Conservation (phyloP, 2,888 invertebrate genomes). For the Bruchidius siliquastri region DNA sequence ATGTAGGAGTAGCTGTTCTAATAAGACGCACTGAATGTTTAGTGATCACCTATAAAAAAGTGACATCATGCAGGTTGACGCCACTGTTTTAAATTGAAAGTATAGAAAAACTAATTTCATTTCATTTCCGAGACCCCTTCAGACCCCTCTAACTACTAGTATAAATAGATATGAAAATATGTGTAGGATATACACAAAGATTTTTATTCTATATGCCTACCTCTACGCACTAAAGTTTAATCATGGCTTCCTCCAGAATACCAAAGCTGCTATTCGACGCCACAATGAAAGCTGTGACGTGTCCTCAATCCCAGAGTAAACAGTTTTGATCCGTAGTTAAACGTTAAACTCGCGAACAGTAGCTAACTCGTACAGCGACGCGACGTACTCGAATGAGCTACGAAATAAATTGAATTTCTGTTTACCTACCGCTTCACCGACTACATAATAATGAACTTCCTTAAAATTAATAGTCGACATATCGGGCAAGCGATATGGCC, state of each 20-base stretch:
- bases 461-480: not conserved
- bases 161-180: too few relatives aligned
- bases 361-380: not conserved
- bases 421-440: not conserved
- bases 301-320: not conserved
- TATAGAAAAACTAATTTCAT: too few relatives aligned
- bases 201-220: too few relatives aligned
- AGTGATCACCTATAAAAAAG: too few relatives aligned
- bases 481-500: not conserved
- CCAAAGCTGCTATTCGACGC: not conserved
- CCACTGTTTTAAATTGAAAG: too few relatives aligned
- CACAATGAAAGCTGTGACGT: not conserved
- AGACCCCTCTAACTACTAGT: too few relatives aligned
- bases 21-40: too few relatives aligned
- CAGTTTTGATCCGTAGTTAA: not conserved
- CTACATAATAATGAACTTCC: not conserved
- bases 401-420: not conserved
- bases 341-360: not conserved
- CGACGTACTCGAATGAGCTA: not conserved
- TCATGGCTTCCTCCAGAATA: not conserved
- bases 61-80: too few relatives aligned
- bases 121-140: too few relatives aligned
- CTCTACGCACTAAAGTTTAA: not conserved
- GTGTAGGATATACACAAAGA: too few relatives aligned
- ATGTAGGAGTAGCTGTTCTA: too few relatives aligned